A percentile compares a stretch with the other conserved stretches of the same genome.
Evolutionary conservation across 2,113 vertebrate species (phyloP).

Genomic region (Podocnemis expansa): DNA sequence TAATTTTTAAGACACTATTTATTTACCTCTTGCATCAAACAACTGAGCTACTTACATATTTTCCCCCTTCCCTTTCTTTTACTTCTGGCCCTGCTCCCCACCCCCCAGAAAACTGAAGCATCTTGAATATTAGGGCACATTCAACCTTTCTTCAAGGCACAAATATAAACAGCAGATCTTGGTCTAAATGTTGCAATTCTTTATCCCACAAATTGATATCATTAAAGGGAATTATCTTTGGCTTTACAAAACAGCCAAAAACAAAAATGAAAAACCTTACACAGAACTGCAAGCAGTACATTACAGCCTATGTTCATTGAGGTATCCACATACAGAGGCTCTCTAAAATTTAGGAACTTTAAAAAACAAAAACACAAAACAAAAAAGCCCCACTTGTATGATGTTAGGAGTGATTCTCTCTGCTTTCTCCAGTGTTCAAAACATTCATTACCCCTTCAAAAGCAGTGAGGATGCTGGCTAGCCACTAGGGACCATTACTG

Average conservation of each 20-base stretch:
- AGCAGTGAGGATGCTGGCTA: neutral
- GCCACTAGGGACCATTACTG: constrained; percentile 12
- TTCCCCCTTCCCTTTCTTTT: constrained; percentile 23
- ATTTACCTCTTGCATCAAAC: neutral
- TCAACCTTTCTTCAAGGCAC: neutral
- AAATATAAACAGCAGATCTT: constrained; percentile 2
- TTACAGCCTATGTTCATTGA: constrained; percentile 17
- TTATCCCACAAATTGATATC: constrained; percentile 59
- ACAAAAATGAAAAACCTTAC: neutral
- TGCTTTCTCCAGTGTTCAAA: constrained; percentile 1
- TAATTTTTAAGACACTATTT: constrained; percentile 30
- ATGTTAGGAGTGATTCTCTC: neutral
- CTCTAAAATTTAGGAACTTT: neutral
- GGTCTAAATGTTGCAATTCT: constrained; percentile 52
- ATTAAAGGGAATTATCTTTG: neutral
- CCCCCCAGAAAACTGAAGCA: constrained; percentile 29
- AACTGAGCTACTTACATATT: constrained; percentile 30
- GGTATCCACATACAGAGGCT: constrained; percentile 1
- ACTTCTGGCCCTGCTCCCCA: constrained; percentile 28
- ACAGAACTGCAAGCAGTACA: constrained; percentile 25
- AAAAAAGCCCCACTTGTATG: neutral
- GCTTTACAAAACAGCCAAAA: too few species aligned
- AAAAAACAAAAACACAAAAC: too few species aligned
- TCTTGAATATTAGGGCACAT: neutral
- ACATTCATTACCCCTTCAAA: constrained; percentile 1